phyloP scores from a whole-genome alignment of 2,888 invertebrate genomes.

The Pseudococcus viburni region DNA sequence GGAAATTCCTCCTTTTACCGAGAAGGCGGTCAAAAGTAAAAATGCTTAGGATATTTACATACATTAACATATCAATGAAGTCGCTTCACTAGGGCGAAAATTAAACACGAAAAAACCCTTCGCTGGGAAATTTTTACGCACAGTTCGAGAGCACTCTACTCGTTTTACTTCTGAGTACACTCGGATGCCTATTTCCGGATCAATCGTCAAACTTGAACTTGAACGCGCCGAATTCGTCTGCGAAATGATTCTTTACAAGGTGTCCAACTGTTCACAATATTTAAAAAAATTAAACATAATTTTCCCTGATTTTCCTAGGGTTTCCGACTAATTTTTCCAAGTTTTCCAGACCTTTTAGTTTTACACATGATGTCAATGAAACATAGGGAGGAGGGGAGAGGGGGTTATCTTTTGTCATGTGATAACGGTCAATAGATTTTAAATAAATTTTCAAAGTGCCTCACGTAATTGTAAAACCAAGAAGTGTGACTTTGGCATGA shows the following conservation, averaged over 20 bases:
- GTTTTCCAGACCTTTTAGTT: too few species aligned
- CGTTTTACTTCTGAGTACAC: not conserved
- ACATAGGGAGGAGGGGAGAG: too few species aligned
- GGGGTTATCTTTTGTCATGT: too few species aligned
- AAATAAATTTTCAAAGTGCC: too few species aligned
- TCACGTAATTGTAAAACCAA: too few species aligned
- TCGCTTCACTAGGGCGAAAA: not conserved
- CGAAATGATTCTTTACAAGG: not conserved
- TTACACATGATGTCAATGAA: too few species aligned
- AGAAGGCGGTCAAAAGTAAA: constrained; percentile 41
- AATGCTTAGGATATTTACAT: constrained; percentile 33
- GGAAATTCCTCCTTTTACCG: constrained; percentile 1
- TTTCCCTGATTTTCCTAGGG: too few species aligned
- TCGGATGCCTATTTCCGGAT: not conserved
- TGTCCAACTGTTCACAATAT: too few species aligned
- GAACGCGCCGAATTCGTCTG: not conserved
- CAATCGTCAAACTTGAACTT: not conserved
- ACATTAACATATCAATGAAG: constrained; percentile 49
- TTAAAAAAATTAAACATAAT: too few species aligned
- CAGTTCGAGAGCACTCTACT: not conserved
- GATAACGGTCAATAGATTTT: too few species aligned
- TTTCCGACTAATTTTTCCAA: too few species aligned
- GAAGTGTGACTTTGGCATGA: too few species aligned
- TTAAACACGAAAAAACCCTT: not conserved
- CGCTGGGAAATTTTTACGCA: not conserved